phyloP scores from a whole-genome alignment of 1,140 invertebrate genomes.

The Drosophila pseudoobscura region DNA sequence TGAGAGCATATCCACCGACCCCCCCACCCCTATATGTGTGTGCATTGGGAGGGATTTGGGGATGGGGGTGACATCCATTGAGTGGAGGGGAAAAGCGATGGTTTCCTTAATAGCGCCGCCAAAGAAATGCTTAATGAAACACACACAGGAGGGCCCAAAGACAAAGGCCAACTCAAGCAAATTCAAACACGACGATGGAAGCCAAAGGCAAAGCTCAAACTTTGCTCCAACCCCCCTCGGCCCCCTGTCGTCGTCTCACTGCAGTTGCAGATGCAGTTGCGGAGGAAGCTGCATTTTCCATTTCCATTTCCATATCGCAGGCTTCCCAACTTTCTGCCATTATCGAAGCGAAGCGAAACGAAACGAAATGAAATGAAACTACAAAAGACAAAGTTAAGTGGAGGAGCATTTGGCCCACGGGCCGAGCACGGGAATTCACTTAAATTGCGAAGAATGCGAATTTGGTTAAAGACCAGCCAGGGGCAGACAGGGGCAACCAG shows the following conservation, averaged over 20 bases:
- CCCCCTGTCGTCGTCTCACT: neutral
- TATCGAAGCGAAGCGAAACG: slow-evolving; percentile 43
- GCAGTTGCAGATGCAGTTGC: neutral
- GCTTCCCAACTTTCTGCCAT: slow-evolving; percentile 32
- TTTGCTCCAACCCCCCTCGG: neutral
- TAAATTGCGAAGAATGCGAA: slow-evolving; percentile 30
- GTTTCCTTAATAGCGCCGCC: slow-evolving; percentile 32
- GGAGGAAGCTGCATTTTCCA: slow-evolving; percentile 11
- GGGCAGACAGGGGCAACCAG: neutral
- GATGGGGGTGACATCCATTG: slow-evolving; percentile 40
- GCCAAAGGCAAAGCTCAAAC: slow-evolving; percentile 22
- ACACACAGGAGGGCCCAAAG: slow-evolving; percentile 1
- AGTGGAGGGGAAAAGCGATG: slow-evolving; percentile 32
- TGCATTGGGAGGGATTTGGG: too few relatives aligned
- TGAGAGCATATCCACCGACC: slow-evolving; percentile 35
- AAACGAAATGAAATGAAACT: slow-evolving; percentile 48
- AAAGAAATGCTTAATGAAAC: slow-evolving; percentile 32
- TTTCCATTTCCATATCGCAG: neutral
- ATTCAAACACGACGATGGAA: neutral
- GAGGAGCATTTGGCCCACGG: slow-evolving; percentile 23
- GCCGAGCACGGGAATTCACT: slow-evolving; percentile 47
- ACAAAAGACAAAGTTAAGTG: slow-evolving; percentile 50
- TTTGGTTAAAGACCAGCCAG: slow-evolving; percentile 38
- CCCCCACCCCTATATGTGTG: too few relatives aligned
- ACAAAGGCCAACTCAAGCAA: slow-evolving; percentile 7